Evolutionary conservation across 2,113 vertebrate species (phyloP).

Genomic region (Tychaedon coryphoeus): DNA sequence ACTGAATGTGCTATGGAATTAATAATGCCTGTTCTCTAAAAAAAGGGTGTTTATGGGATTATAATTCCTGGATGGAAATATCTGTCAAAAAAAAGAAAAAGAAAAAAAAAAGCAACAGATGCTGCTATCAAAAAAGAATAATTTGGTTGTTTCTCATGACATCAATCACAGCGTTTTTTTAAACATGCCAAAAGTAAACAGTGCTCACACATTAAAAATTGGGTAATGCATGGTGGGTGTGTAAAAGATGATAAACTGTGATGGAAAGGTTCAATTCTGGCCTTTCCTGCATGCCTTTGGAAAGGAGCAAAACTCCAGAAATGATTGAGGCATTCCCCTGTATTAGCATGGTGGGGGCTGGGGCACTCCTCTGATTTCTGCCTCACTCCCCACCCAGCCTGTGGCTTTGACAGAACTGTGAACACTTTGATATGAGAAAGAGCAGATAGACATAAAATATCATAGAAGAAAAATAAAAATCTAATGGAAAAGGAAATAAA

Average conservation of each 20-base stretch:
- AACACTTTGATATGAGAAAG: neutral
- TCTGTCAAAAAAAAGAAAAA: neutral
- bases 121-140: neutral
- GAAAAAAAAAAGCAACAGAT: neutral
- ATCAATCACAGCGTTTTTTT: neutral
- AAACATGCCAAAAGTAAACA: neutral
- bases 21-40: neutral
- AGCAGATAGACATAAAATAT: neutral
- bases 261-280: neutral
- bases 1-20: neutral
- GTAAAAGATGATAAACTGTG: neutral
- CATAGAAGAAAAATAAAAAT: neutral
- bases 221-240: neutral
- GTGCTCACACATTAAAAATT: neutral
- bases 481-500: constrained; percentile 2
- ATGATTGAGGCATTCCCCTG: accelerated
- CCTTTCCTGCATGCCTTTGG: neutral
- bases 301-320: neutral
- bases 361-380: neutral
- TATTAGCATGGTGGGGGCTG: accelerated
- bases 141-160: neutral
- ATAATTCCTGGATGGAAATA: neutral
- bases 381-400: neutral
- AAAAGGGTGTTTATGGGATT: neutral
- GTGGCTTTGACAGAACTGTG: neutral